Percentiles rank a stretch among this genome's conserved stretches.
Conservation (phyloP, 2,797 vertebrate genomes). For the Enteromius radiatus region DNA sequence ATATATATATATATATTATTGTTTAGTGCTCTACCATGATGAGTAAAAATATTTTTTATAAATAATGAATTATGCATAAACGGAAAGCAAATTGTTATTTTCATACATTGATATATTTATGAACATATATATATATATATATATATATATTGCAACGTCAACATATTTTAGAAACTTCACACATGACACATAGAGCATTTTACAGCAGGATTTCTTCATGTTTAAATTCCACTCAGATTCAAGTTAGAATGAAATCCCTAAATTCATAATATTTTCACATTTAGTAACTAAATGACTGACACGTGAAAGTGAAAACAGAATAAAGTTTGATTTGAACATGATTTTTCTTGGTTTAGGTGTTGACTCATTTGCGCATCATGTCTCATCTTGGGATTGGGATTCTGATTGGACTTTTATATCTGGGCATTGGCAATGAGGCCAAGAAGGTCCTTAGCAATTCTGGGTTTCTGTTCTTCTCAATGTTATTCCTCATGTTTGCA, state of each 20-base stretch:
- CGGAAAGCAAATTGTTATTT: neutral
- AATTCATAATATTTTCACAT: neutral
- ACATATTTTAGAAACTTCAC: neutral
- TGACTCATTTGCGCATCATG: conserved; percentile 91
- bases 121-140: too few relatives aligned
- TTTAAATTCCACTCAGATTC: neutral
- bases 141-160: neutral
- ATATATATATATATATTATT: neutral
- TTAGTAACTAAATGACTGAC: neutral
- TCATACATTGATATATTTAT: neutral
- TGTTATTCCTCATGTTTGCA: conserved; percentile 91
- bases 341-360: conserved; percentile 76
- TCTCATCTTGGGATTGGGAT: conserved; percentile 92
- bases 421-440: conserved; percentile 93
- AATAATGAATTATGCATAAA: neutral
- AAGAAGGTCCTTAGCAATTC: conserved; percentile 92
- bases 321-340: neutral
- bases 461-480: conserved; percentile 96
- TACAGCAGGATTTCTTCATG: neutral
- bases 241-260: neutral
- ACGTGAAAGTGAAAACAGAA: neutral
- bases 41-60: neutral
- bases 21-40: neutral
- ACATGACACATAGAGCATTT: neutral
- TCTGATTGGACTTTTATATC: conserved; percentile 93